Percentiles rank a stretch among this genome's conserved stretches.
These are phyloP conservation scores for Drosophila borealis DNA, from an alignment of 2,888 invertebrate species.

Conservation along the genomic window DNA sequence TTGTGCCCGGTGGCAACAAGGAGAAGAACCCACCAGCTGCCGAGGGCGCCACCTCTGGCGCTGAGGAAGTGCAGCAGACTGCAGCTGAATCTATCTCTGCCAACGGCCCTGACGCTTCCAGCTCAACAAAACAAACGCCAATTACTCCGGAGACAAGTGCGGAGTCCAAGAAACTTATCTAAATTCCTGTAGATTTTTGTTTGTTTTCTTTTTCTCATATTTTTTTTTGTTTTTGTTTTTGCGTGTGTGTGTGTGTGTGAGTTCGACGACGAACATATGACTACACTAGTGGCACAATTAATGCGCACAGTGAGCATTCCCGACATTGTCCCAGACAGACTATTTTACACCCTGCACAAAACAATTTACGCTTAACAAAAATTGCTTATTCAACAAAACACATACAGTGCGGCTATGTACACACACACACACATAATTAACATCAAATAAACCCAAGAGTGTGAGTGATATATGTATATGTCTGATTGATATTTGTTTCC, in stretches of 20 bases:
- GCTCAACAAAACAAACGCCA: background rate
- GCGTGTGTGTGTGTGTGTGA: background rate
- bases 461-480: background rate
- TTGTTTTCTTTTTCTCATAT: background rate
- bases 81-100: background rate
- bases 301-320: conserved; percentile 18
- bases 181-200: conserved; percentile 11
- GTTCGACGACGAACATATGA: background rate
- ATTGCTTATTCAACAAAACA: conserved; percentile 23
- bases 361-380: conserved; percentile 39
- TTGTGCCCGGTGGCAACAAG: conserved; percentile 64
- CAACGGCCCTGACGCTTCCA: no score
- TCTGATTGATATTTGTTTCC: background rate
- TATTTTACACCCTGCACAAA: background rate
- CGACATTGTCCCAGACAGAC: background rate
- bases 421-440: background rate
- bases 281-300: background rate
- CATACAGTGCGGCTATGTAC: background rate
- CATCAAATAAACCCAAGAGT: background rate
- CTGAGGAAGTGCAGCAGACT: background rate
- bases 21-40: conserved; percentile 1
- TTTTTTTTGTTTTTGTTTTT: conserved; percentile 1
- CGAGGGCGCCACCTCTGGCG: background rate
- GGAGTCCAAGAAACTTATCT: conserved; percentile 55
- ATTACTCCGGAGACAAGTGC: background rate